Percentiles rank a stretch among this genome's conserved stretches.
These are phyloP conservation scores for Drepana falcataria DNA, from an alignment of 2,888 invertebrate species.

Conservation along the genomic window DNA sequence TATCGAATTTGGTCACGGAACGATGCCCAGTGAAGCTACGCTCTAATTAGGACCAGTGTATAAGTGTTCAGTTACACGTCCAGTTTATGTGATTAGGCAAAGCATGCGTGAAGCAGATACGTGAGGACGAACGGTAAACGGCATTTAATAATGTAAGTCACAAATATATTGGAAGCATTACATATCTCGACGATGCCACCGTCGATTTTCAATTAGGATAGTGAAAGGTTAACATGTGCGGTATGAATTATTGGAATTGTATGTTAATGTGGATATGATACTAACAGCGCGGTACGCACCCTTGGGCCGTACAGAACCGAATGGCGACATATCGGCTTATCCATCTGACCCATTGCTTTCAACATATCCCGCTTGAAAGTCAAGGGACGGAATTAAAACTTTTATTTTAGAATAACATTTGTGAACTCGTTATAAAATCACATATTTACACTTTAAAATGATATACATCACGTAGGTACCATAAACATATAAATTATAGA, in stretches of 20 bases:
- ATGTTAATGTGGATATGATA: conserved; percentile 7
- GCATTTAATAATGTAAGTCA: conserved; percentile 32
- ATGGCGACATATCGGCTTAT: conserved; percentile 21
- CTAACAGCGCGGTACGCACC: not conserved
- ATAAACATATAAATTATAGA: conserved; percentile 70
- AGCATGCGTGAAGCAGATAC: conserved; percentile 69
- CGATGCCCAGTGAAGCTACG: conserved; percentile 39
- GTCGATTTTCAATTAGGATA: conserved; percentile 39
- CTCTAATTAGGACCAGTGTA: conserved; percentile 63
- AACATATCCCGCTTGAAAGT: conserved; percentile 46
- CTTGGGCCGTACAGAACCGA: not conserved
- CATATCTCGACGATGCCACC: conserved; percentile 49
- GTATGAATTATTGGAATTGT: not conserved
- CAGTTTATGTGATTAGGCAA: conserved; percentile 71
- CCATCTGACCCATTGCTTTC: conserved; percentile 33
- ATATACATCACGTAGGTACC: conserved; percentile 66
- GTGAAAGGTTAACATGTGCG: conserved; percentile 28
- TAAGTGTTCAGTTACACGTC: conserved; percentile 74
- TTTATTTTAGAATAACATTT: conserved; percentile 56
- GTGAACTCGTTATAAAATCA: conserved; percentile 59
- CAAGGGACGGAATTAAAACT: conserved; percentile 33
- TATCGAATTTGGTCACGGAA: conserved; percentile 42
- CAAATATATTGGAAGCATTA: conserved; percentile 31
- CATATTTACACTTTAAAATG: conserved; percentile 76
- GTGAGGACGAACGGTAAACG: conserved; percentile 41